Evolutionary conservation across 2,113 vertebrate species (phyloP), one percentile per base, ranked within the genome.

Genomic region (Microtus montanus): DNA sequence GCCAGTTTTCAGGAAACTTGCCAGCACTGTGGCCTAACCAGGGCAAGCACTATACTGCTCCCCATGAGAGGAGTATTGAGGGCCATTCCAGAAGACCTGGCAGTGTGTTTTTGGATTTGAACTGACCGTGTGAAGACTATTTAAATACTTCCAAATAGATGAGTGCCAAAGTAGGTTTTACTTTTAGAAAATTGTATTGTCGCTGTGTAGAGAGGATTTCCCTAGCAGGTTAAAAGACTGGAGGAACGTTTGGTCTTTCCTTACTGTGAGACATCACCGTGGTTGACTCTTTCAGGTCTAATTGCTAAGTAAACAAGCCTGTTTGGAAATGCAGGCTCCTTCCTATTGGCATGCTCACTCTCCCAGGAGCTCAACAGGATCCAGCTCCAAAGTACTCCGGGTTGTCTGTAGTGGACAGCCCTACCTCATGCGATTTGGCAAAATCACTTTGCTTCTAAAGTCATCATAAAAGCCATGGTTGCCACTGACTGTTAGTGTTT

Each of bases 391-490:
- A 87, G n/a, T 15, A 89, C 30, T 7, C 2, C 14, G 2, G 44
- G 8, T 6, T 82, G 38, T 80, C 47, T 70, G 80, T 14, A 85
- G 33, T 58, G 54, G 38, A 28, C 33, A 35, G n/a, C 17, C 47
- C 44, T 15, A 7, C 38, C 9, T 12, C 15, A 28, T 35, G 24
- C 26, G 20, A 24, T 44, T 28, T 47, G 30, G 3, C 33, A 63
- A 94, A 95, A 35, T 77, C 17, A 47, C 10, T 78, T 44, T 64
- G 44, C 33, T 94, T 90, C 35, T 2, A 22, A 26, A 64, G 87
- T 90, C 33, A 82, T 49, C 86, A 74, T 82, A 63, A 88, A 92
- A 87, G 49, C 61, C 26, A 83, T 33, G 79, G 20, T 22, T 47
- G 75, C 19, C 28, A 19, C 52, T 80, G 83, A 86, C 54, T 38